These are phyloP conservation scores for Trissolcus brochymenae DNA, from an alignment of 2,888 invertebrate species.

Conservation along the genomic window DNA sequence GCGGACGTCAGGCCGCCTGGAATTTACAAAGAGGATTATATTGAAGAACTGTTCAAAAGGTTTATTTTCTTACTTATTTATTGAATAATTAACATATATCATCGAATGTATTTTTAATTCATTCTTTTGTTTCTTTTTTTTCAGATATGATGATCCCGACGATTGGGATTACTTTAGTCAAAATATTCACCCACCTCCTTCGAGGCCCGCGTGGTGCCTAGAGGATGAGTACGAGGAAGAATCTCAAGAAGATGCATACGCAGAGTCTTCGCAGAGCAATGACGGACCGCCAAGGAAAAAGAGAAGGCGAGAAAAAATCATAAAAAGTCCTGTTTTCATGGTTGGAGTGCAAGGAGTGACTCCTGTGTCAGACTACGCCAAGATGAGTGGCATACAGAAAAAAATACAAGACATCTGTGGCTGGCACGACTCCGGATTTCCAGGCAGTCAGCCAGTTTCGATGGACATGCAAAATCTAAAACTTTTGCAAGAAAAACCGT, in stretches of 20 bases:
- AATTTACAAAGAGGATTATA: constrained; percentile 98
- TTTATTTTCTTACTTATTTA: neutral
- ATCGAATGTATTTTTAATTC: neutral
- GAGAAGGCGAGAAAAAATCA: constrained; percentile 77
- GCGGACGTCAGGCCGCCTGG: constrained; percentile 90
- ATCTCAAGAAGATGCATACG: constrained; percentile 60
- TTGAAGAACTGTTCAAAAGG: constrained; percentile 88
- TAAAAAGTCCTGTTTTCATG: constrained; percentile 88
- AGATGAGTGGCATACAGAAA: constrained; percentile 82
- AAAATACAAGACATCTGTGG: constrained; percentile 88
- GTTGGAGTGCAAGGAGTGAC: constrained; percentile 89
- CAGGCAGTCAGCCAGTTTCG: constrained; percentile 97
- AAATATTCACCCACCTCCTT: constrained; percentile 81
- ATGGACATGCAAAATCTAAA: constrained; percentile 91
- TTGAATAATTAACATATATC: neutral
- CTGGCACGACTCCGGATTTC: constrained; percentile 90
- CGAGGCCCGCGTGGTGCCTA: constrained; percentile 91
- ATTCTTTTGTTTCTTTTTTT: too few relatives aligned
- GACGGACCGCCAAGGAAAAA: constrained; percentile 68
- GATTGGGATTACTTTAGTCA: constrained; percentile 28
- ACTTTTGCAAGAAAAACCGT: constrained; percentile 87
- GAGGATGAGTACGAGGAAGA: constrained; percentile 76
- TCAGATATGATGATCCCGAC: constrained; percentile 26
- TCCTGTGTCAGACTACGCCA: constrained; percentile 81
- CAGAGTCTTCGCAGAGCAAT: constrained; percentile 44